Conservation (phyloP, 2,888 invertebrate genomes). For the Stomorhina lunata region DNA sequence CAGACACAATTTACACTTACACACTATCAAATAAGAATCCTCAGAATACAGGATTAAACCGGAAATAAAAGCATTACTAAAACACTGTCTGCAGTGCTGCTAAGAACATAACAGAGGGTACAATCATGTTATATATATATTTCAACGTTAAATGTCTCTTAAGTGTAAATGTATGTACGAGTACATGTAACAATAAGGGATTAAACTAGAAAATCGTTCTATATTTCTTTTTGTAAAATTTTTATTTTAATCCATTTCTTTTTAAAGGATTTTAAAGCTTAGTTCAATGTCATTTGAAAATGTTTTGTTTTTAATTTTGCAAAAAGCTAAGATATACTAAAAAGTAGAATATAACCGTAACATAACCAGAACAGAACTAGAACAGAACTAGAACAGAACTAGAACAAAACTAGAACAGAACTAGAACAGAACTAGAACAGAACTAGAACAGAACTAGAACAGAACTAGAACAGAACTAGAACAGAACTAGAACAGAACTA, state of each 20-base stretch:
- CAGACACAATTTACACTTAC: neutral
- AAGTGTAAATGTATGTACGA: neutral
- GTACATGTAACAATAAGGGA: constrained; percentile 18
- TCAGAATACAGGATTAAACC: neutral
- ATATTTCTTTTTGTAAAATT: neutral
- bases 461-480: too few relatives aligned
- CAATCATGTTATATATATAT: neutral
- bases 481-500: too few relatives aligned
- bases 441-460: too few relatives aligned
- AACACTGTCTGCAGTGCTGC: too few relatives aligned
- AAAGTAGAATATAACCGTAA: too few relatives aligned
- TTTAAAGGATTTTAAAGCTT: constrained; percentile 27
- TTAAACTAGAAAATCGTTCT: neutral
- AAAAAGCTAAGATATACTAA: too few relatives aligned
- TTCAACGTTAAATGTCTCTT: neutral
- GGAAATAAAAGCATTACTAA: neutral
- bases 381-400: too few relatives aligned
- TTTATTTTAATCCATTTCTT: neutral
- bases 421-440: too few relatives aligned
- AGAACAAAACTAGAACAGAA: too few relatives aligned
- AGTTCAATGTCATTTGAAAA: constrained; percentile 42
- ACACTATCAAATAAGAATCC: neutral
- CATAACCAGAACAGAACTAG: too few relatives aligned
- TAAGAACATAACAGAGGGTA: too few relatives aligned
- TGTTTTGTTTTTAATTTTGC: neutral